A percentile compares a stretch with the other conserved stretches of the same genome.
Conservation (phyloP, 2,113 vertebrate species). For the Gnathonemus longibarbis region DNA sequence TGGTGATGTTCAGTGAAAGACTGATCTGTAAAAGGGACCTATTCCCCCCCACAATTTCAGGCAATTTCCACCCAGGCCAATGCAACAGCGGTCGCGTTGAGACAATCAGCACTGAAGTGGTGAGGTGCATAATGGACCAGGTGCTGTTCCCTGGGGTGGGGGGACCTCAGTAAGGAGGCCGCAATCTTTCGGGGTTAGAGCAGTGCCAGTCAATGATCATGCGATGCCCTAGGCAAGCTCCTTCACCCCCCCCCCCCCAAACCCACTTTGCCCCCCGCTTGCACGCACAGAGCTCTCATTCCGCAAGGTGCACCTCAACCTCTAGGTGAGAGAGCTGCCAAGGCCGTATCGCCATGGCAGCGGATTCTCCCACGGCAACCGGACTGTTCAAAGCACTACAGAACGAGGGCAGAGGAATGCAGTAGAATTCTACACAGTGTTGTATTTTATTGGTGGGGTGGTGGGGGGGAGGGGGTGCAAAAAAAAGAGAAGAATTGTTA, state of each 20-base stretch:
- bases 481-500: not conserved
- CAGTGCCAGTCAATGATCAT: not conserved
- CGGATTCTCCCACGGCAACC: not conserved
- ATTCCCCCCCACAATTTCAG: slow-evolving; percentile 20
- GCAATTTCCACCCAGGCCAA: not conserved
- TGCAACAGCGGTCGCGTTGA: not conserved
- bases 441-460: not conserved
- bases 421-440: not conserved
- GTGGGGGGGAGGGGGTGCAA: too few relatives aligned
- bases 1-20: slow-evolving; percentile 8
- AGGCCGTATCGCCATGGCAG: slow-evolving; percentile 2
- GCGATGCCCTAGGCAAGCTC: not conserved
- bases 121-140: not conserved
- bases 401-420: not conserved
- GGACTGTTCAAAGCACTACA: not conserved
- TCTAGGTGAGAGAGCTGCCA: not conserved
- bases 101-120: not conserved
- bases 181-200: not conserved
- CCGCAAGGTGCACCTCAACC: not conserved
- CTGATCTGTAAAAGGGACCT: slow-evolving; percentile 1
- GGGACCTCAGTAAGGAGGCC: not conserved
- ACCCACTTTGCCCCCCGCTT: not conserved
- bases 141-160: not conserved
- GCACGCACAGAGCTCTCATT: not conserved
- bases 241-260: not conserved